These are phyloP conservation scores for Muscicapa striata DNA, from an alignment of 2,797 vertebrate species.

Conservation along the genomic window DNA sequence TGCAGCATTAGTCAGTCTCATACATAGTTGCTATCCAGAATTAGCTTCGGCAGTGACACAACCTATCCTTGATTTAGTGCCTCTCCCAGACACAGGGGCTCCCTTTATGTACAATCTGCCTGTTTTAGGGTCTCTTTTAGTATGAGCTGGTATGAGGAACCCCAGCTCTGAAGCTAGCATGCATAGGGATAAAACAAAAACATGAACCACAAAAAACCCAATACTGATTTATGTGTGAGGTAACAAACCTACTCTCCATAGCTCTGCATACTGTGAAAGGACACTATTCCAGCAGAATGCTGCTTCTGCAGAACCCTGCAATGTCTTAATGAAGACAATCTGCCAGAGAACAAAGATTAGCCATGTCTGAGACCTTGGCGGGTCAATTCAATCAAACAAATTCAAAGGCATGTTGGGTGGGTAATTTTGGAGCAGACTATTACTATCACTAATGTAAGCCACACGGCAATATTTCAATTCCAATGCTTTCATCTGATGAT, in stretches of 20 bases:
- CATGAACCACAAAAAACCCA: not conserved
- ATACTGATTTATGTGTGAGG: not conserved
- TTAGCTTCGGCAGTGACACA: not conserved
- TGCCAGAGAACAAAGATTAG: conserved; percentile 48
- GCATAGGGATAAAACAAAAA: not conserved
- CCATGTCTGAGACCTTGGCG: not conserved
- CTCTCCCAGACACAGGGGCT: not conserved
- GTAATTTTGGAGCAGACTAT: conserved; percentile 50
- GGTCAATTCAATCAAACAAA: conserved; percentile 46
- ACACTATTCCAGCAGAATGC: not conserved
- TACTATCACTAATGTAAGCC: conserved; percentile 64
- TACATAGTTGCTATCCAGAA: not conserved
- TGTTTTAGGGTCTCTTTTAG: not conserved
- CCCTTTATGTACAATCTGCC: not conserved
- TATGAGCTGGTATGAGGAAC: not conserved
- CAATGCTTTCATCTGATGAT: conserved; percentile 50
- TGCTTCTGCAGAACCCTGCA: not conserved
- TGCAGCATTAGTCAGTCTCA: conserved; percentile 1
- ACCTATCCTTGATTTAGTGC: not conserved
- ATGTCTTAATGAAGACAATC: conserved; percentile 36
- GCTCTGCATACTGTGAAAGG: not conserved
- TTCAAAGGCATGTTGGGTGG: conserved; percentile 56
- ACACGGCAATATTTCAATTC: conserved; percentile 36
- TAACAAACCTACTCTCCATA: not conserved
- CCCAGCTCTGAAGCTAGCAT: not conserved